Conservation (phyloP, 2,113 vertebrate genomes). For the Salvelinus namaycush region DNA sequence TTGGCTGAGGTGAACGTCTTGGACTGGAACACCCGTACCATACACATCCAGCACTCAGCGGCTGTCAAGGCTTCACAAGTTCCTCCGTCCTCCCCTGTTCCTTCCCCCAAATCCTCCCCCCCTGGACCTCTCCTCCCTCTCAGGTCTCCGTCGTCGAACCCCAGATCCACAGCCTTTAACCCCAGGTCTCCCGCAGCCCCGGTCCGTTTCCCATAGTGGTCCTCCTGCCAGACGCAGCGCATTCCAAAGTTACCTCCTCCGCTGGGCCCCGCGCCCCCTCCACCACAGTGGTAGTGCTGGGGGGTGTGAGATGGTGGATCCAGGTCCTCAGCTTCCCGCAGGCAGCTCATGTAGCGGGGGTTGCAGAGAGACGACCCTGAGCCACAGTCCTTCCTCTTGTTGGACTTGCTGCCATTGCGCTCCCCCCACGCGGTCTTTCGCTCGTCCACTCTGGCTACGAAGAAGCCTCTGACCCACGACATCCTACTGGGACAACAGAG, state of each 20-base stretch:
- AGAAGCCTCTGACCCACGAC: slow-evolving; percentile 95
- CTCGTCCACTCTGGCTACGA: slow-evolving; percentile 88
- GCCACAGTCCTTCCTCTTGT: slow-evolving; percentile 70
- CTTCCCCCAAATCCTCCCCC: slow-evolving; percentile 54
- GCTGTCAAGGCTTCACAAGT: slow-evolving; percentile 53
- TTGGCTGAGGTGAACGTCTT: slow-evolving; percentile 93
- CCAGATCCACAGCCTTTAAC: slow-evolving; percentile 79
- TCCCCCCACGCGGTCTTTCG: slow-evolving; percentile 94
- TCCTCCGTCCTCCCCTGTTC: slow-evolving; percentile 16
- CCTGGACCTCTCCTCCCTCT: slow-evolving; percentile 54
- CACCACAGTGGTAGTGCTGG: slow-evolving; percentile 63
- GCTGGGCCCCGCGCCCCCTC: slow-evolving; percentile 48
- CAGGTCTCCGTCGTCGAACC: slow-evolving; percentile 84
- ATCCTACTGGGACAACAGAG: slow-evolving; percentile 69
- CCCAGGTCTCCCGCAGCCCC: slow-evolving; percentile 71
- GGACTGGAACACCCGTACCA: slow-evolving; percentile 87
- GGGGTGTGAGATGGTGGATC: slow-evolving; percentile 59
- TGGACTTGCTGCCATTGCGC: slow-evolving; percentile 87
- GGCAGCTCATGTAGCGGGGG: slow-evolving; percentile 93
- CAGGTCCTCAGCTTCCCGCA: slow-evolving; percentile 83
- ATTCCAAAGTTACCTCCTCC: slow-evolving; percentile 67
- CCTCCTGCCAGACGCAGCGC: slow-evolving; percentile 91
- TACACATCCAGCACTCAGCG: slow-evolving; percentile 74
- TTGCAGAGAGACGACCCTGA: slow-evolving; percentile 77
- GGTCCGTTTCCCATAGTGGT: slow-evolving; percentile 85